phyloP scores from a whole-genome alignment of 1,140 invertebrate genomes.

The Medauroidea extradentata region DNA sequence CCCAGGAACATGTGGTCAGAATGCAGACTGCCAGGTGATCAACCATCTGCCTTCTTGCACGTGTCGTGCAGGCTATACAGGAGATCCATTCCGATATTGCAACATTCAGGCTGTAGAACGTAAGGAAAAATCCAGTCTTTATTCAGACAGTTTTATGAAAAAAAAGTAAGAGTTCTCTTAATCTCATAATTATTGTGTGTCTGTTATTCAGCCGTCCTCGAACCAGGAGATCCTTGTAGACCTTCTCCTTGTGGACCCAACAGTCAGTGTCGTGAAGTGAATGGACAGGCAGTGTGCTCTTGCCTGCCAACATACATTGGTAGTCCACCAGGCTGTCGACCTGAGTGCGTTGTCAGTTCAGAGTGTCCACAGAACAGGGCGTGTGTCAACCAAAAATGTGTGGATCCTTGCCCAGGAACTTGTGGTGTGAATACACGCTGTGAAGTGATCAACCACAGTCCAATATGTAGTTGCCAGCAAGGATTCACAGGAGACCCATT shows the following conservation, averaged over 20 bases:
- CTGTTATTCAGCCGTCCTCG: slow-evolving; percentile 26
- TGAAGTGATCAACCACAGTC: slow-evolving; percentile 53
- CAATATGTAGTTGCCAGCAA: slow-evolving; percentile 51
- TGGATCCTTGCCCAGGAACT: slow-evolving; percentile 56
- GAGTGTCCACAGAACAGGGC: slow-evolving; percentile 60
- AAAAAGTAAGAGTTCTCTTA: neutral
- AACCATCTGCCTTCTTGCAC: slow-evolving; percentile 54
- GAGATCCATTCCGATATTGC: slow-evolving; percentile 55
- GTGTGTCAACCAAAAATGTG: slow-evolving; percentile 53
- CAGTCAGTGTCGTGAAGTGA: slow-evolving; percentile 54
- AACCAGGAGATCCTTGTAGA: slow-evolving; percentile 52
- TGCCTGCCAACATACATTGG: slow-evolving; percentile 59
- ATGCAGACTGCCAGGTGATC: slow-evolving; percentile 49
- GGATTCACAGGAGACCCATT: slow-evolving; percentile 56
- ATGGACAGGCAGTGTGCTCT: slow-evolving; percentile 55
- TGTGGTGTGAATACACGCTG: slow-evolving; percentile 58
- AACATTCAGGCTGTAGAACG: slow-evolving; percentile 1
- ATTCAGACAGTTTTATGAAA: neutral
- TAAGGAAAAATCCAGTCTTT: slow-evolving; percentile 4
- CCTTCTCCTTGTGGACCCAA: slow-evolving; percentile 71
- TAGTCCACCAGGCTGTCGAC: slow-evolving; percentile 55
- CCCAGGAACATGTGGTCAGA: slow-evolving; percentile 48
- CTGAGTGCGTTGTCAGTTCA: slow-evolving; percentile 58
- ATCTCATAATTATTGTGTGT: neutral
- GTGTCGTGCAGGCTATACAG: slow-evolving; percentile 50